Percentiles rank a stretch among this genome's conserved stretches.
These are phyloP conservation scores for Musca vetustissima DNA, from an alignment of 1,140 invertebrate species.

Conservation along the genomic window DNA sequence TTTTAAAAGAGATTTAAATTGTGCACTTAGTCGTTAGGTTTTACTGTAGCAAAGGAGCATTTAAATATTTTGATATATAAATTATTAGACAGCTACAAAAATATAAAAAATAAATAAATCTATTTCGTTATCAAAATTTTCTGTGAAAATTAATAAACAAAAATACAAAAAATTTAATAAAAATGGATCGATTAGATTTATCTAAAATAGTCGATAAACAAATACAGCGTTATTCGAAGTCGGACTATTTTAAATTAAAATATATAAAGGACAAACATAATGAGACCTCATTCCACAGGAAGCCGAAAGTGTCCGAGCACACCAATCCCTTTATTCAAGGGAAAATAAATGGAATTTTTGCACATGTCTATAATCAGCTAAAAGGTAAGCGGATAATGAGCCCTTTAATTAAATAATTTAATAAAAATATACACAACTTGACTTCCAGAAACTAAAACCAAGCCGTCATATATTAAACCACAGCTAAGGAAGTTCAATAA, in stretches of 20 bases:
- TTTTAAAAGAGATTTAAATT: too few species aligned
- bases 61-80: too few species aligned
- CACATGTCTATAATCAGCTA: conserved; percentile 7
- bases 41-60: too few species aligned
- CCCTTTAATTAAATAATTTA: too few species aligned
- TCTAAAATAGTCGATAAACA: conserved; percentile 24
- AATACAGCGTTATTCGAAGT: not conserved
- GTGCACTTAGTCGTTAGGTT: too few species aligned
- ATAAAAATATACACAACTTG: not conserved
- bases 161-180: not conserved
- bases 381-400: not conserved
- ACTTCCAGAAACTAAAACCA: not conserved
- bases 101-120: not conserved
- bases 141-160: conserved; percentile 5
- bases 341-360: conserved; percentile 3
- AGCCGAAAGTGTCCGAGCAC: not conserved
- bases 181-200: conserved; percentile 23
- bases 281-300: too few species aligned
- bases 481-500: not conserved
- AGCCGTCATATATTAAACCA: not conserved
- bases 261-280: too few species aligned
- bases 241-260: not conserved
- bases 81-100: not conserved
- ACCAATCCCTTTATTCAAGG: not conserved
- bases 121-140: conserved; percentile 17